Evolutionary conservation across 2,797 vertebrate species (phyloP), one percentile per base, ranked within the genome.

Genomic region (Orestias chungarensis): DNA sequence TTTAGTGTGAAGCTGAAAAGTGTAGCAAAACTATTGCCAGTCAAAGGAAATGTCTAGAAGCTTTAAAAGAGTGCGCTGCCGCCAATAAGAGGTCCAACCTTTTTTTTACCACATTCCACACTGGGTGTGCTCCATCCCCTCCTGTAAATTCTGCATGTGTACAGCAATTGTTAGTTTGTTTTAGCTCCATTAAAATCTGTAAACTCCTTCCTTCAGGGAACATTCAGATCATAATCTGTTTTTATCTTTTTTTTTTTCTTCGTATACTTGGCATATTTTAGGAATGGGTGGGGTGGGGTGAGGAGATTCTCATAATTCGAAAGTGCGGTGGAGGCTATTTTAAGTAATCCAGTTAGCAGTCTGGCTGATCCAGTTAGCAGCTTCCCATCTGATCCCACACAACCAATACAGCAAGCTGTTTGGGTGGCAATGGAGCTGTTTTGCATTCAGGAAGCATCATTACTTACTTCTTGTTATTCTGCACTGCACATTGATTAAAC

Each of bases 221-320:
- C 33, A 62, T 40, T 25, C 9, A 25, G 9, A 25, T 6, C 20
- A 11, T n/a, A 38, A 38, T n/a, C 57, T 9, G 29, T 62, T n/a
- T 40, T 42, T 38, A 0, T 35, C 42, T 15, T 25, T 42, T 38
- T 1, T 35, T 62, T 15, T 25, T 40, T 42, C 38, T 25, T 62
- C 11, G 59, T n/a, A 42, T 40, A 62, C 59, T 62, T 40, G n/a
- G n/a, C n/a, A n/a, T 40, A 62, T 62, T 42, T 62, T 62, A 40
- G 23, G 33, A 38, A 2, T 29, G 27, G 17, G 23, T 25, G 50
- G 7, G 35, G 6, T 18, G 49, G 11, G n/a, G 49, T 25, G 15
- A 14, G 40, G 11, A 20, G 20, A 1, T 25, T 25, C 59, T 62
- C 10, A 25, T 35, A 29, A 59, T 23, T 59, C 31, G 18, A 59